phyloP scores from a whole-genome alignment of 2,888 invertebrate species.

The Eupelmus urozonus region DNA sequence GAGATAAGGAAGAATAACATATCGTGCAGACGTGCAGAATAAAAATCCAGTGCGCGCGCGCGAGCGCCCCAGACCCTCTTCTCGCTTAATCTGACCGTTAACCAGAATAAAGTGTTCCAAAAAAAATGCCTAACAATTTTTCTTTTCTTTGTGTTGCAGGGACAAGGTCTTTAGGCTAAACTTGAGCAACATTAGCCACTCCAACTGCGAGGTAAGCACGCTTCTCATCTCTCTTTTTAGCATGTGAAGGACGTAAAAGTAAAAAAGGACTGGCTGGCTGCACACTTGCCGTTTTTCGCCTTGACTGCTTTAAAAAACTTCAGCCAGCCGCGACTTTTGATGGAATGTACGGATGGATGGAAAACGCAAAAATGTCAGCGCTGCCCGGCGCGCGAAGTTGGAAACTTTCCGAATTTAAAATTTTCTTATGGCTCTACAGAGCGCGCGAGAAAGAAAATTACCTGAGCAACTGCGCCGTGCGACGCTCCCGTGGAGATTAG shows the following conservation, averaged over 20 bases:
- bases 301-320: slow-evolving; percentile 8
- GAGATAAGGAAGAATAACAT: slow-evolving; percentile 64
- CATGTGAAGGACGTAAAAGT: too few species aligned
- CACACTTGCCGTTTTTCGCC: neutral
- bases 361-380: slow-evolving; percentile 17
- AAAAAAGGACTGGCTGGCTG: too few species aligned
- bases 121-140: slow-evolving; percentile 7
- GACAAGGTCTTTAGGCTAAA: slow-evolving; percentile 89
- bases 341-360: slow-evolving; percentile 14
- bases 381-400: slow-evolving; percentile 12
- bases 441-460: neutral
- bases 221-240: slow-evolving; percentile 3
- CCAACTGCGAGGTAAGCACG: slow-evolving; percentile 87
- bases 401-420: slow-evolving; percentile 31
- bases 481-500: neutral
- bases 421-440: neutral
- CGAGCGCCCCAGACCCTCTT: slow-evolving; percentile 28
- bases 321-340: slow-evolving; percentile 19
- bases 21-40: slow-evolving; percentile 49
- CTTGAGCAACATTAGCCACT: slow-evolving; percentile 91
- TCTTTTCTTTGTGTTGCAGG: slow-evolving; percentile 81
- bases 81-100: slow-evolving; percentile 29
- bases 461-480: neutral
- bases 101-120: slow-evolving; percentile 22
- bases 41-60: slow-evolving; percentile 15